phyloP scores from a whole-genome alignment of 2,797 vertebrate genomes.

The Melanotaenia maccullochi region DNA sequence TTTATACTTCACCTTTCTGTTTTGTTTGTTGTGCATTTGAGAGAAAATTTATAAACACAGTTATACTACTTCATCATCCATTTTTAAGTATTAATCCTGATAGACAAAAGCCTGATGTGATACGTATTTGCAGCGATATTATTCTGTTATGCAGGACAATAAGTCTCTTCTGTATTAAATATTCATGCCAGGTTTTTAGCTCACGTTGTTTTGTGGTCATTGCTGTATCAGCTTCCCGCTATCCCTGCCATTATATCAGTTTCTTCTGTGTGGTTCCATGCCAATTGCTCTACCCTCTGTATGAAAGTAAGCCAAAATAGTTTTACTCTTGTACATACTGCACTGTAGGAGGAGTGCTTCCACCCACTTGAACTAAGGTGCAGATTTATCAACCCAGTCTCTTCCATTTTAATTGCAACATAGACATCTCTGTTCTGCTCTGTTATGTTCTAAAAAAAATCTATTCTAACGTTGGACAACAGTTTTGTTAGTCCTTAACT shows the following conservation, averaged over 20 bases:
- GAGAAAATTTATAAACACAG: no score
- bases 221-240: not conserved
- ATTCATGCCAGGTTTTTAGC: not conserved
- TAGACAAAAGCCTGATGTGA: not conserved
- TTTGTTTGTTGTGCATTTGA: no score
- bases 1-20: no score
- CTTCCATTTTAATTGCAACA: not conserved
- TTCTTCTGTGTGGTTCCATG: not conserved
- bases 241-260: constrained; percentile 4
- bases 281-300: not conserved
- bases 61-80: not conserved
- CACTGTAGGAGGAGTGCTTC: not conserved
- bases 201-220: not conserved
- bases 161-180: not conserved
- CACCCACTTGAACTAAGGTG: not conserved
- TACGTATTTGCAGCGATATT: not conserved
- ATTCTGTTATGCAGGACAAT: not conserved
- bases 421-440: not conserved
- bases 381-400: not conserved
- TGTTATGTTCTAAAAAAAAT: not conserved
- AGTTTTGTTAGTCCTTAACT: not conserved
- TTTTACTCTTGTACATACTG: constrained; percentile 6
- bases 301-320: constrained; percentile 2
- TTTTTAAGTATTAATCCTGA: not conserved
- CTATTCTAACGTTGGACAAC: not conserved